Evolutionary conservation across 2,797 vertebrate species (phyloP).

Genomic region (Bovichtus diacanthus): DNA sequence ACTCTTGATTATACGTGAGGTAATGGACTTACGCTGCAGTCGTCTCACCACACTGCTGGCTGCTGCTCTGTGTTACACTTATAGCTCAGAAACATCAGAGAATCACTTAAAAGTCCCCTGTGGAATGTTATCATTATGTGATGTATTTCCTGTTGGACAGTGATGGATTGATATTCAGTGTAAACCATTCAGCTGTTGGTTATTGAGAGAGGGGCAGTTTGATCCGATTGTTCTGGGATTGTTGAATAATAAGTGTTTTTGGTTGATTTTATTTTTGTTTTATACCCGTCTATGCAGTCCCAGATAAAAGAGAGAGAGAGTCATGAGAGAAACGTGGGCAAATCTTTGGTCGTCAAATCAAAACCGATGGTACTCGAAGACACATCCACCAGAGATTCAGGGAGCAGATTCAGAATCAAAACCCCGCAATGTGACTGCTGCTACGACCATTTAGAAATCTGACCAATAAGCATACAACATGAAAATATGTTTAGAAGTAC

Average conservation of each 20-base stretch:
- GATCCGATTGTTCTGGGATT: not conserved
- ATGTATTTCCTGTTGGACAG: not conserved
- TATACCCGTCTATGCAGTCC: not conserved
- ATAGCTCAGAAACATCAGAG: slow-evolving; percentile 45
- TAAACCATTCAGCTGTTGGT: not conserved
- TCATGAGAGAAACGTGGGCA: not conserved
- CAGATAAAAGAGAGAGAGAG: not conserved
- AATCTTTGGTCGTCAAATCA: not conserved
- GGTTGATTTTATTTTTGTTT: not conserved
- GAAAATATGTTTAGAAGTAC: too few relatives aligned
- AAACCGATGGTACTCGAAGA: not conserved
- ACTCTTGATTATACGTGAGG: slow-evolving; percentile 78
- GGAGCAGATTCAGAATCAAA: not conserved
- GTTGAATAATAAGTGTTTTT: not conserved
- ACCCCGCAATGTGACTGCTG: not conserved
- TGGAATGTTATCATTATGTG: slow-evolving; percentile 36
- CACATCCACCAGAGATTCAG: not conserved
- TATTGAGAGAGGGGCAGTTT: not conserved
- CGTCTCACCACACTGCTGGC: slow-evolving; percentile 61
- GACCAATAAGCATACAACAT: not conserved
- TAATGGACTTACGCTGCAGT: slow-evolving; percentile 66
- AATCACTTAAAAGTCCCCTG: not conserved
- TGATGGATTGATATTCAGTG: not conserved
- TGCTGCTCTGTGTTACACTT: slow-evolving; percentile 45
- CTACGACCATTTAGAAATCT: not conserved